Conservation (phyloP, 2,888 invertebrate species). For the Zeuzera pyrina region DNA sequence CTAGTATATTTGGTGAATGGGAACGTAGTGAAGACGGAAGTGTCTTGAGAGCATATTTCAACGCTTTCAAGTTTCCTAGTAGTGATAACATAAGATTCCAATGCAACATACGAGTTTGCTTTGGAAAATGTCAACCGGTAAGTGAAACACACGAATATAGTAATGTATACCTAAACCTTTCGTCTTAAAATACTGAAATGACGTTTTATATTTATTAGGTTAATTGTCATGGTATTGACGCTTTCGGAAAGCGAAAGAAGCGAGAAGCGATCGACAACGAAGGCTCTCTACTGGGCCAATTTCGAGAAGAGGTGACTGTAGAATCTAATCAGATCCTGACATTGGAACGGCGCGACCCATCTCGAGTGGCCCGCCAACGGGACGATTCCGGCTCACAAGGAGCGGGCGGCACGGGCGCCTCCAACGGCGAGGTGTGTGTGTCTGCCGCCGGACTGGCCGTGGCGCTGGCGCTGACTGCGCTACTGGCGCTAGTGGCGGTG, state of each 20-base stretch:
- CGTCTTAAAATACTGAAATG: too few relatives aligned
- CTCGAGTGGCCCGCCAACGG: conserved; percentile 82
- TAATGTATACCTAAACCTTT: background rate
- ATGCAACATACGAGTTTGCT: conserved; percentile 95
- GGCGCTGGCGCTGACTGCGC: conserved; percentile 91
- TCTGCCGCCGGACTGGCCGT: conserved; percentile 95
- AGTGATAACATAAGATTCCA: conserved; percentile 96
- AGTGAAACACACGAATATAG: conserved; percentile 27
- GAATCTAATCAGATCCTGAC: conserved; percentile 94
- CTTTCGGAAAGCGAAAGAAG: conserved; percentile 85
- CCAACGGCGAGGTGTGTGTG: conserved; percentile 90
- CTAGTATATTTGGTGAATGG: conserved; percentile 95
- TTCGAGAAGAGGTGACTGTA: conserved; percentile 94
- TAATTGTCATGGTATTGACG: conserved; percentile 92
- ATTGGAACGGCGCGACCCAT: conserved; percentile 87
- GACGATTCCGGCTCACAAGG: conserved; percentile 80
- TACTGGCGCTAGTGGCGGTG: conserved; percentile 92
- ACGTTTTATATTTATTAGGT: conserved; percentile 74
- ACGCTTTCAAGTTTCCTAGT: conserved; percentile 95
- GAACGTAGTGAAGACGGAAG: conserved; percentile 89
- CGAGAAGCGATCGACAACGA: conserved; percentile 72
- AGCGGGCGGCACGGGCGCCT: conserved; percentile 72
- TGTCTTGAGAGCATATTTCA: conserved; percentile 89
- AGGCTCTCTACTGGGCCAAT: conserved; percentile 81
- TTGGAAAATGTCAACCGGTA: conserved; percentile 95